These are phyloP conservation scores for Taenioides sp. DNA, from an alignment of 2,797 vertebrate genomes.

Conservation along the genomic window DNA sequence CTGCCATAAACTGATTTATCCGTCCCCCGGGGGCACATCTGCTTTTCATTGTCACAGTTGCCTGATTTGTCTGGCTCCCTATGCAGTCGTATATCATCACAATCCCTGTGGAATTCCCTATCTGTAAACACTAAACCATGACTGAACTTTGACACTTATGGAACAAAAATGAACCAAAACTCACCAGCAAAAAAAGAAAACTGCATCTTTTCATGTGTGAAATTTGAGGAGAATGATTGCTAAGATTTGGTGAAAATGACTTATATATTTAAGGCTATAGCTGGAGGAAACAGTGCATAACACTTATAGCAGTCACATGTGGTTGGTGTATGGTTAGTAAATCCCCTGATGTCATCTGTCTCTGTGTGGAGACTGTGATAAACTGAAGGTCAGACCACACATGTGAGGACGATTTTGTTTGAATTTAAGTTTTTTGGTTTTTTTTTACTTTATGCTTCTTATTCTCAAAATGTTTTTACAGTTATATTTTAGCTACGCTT, in stretches of 20 bases:
- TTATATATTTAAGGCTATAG: conserved; percentile 22
- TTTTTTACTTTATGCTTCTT: neutral
- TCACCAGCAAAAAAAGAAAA: conserved; percentile 31
- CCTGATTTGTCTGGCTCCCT: conserved; percentile 59
- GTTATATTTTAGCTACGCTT: too few species aligned
- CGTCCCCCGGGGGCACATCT: conserved; percentile 64
- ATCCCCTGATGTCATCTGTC: conserved; percentile 45
- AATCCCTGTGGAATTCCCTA: conserved; percentile 35
- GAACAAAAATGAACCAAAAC: conserved; percentile 40
- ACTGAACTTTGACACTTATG: conserved; percentile 50
- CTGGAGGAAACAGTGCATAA: conserved; percentile 10
- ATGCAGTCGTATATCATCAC: conserved; percentile 53
- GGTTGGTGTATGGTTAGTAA: conserved; percentile 36
- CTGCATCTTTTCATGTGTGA: conserved; percentile 29
- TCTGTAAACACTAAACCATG: conserved; percentile 45
- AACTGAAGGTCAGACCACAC: conserved; percentile 23
- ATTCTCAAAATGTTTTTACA: neutral
- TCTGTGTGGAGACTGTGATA: conserved; percentile 23
- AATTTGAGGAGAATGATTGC: conserved; percentile 22
- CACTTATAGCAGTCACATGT: conserved; percentile 48
- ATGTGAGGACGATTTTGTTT: conserved; percentile 35
- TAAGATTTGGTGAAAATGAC: neutral
- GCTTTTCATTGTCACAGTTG: conserved; percentile 70
- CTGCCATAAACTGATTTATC: conserved; percentile 55
- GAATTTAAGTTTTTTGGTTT: neutral